These are phyloP conservation scores for Brachycybe producta DNA, from an alignment of 2,888 invertebrate genomes.

Conservation along the genomic window DNA sequence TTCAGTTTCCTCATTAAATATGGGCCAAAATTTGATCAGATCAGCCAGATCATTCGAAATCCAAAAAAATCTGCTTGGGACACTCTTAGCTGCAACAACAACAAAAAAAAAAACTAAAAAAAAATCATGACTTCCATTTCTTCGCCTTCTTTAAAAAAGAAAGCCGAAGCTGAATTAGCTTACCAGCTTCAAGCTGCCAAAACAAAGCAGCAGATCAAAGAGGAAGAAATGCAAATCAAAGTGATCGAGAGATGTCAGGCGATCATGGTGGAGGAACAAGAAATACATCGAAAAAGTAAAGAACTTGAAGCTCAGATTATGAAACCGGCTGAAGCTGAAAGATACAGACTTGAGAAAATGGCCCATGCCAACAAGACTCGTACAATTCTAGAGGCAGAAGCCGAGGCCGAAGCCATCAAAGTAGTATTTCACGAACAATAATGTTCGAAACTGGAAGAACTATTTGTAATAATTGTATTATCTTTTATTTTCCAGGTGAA, in stretches of 20 bases:
- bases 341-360: slow-evolving; percentile 73
- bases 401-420: slow-evolving; percentile 76
- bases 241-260: slow-evolving; percentile 84
- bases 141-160: slow-evolving; percentile 30
- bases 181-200: slow-evolving; percentile 88
- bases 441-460: not conserved
- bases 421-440: slow-evolving; percentile 34
- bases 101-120: no score
- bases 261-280: slow-evolving; percentile 90
- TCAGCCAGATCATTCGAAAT: no score
- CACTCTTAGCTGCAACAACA: no score
- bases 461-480: not conserved
- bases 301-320: slow-evolving; percentile 86
- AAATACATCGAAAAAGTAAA: slow-evolving; percentile 76
- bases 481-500: slow-evolving; percentile 40
- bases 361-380: slow-evolving; percentile 83
- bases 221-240: slow-evolving; percentile 93
- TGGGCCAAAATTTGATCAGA: no score
- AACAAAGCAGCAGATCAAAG: slow-evolving; percentile 87
- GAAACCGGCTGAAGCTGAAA: slow-evolving; percentile 93
- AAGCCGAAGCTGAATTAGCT: slow-evolving; percentile 87
- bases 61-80: no score
- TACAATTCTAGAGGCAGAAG: slow-evolving; percentile 83
- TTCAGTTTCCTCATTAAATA: no score
- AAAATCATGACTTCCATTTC: not conserved